phyloP scores from a whole-genome alignment of 2,113 vertebrate species.

The Notechis scutatus region DNA sequence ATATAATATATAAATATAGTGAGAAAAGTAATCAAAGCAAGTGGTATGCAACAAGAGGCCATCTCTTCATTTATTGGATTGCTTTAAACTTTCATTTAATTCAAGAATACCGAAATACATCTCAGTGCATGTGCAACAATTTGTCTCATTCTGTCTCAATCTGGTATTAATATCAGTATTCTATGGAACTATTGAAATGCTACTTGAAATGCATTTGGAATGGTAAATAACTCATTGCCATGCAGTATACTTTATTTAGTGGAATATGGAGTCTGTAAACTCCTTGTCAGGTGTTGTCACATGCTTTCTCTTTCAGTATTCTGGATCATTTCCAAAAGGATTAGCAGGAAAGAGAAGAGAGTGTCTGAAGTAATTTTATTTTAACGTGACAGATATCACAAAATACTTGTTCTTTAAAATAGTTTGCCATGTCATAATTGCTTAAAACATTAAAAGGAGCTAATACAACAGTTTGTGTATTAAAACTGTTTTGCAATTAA shows the following conservation, averaged over 20 bases:
- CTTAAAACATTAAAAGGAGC: constrained; percentile 18
- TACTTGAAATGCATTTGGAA: constrained; percentile 63
- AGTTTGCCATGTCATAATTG: neutral
- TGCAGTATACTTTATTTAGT: constrained; percentile 55
- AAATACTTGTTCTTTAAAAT: neutral
- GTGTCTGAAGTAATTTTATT: constrained; percentile 23
- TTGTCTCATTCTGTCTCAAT: constrained; percentile 44
- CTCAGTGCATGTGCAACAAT: constrained; percentile 39
- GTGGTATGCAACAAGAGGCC: neutral
- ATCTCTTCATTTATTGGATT: neutral
- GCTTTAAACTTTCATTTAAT: neutral
- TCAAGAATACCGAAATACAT: neutral
- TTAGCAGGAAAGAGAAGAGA: neutral
- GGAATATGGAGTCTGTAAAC: constrained; percentile 53
- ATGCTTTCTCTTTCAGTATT: constrained; percentile 46
- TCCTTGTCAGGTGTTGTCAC: constrained; percentile 35
- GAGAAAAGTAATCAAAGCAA: neutral
- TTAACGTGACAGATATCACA: neutral
- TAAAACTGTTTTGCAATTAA: neutral
- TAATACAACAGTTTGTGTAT: neutral
- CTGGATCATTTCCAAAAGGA: constrained; percentile 29
- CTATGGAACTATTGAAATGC: constrained; percentile 66
- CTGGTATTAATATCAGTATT: constrained; percentile 45
- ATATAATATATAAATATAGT: neutral
- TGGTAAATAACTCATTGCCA: constrained; percentile 67